Evolutionary conservation across 2,888 invertebrate species (phyloP), one percentile per base, ranked within the genome.

Genomic region (Drosophila tripunctata): DNA sequence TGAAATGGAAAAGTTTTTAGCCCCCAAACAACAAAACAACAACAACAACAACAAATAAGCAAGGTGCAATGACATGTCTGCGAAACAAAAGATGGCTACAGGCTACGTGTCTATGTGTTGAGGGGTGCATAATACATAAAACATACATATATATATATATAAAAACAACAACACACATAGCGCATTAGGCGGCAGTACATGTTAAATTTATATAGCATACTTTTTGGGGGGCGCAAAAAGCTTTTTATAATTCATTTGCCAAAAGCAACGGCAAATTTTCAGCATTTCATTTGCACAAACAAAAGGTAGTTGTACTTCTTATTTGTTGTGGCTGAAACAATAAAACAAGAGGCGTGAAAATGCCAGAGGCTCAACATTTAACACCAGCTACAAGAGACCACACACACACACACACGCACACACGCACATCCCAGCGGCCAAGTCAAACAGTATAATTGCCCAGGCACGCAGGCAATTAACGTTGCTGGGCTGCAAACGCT

Each of bases 311-410:
- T 40, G 70, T 12, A 43, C 14, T 14, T 33, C n/a, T 38, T 56
- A 21, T 15, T 43, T 22, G 60, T 43, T 61, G 58, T 31, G 33
- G 35, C 36, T 56, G 43, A 56, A 55, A 75, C 75, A 80, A 80
- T 84, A 66, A 85, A 82, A 70, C 50, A 65, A 40, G 54, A 73
- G 84, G 84, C 78, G 85, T 74, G 71, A 81, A 78, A 87, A 50
- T 67, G 85, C 87, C 82, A 61, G 36, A 58, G 87, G 87, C 66
- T 36, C 38, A 55, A 58, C 68, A 67, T 78, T 84, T 74, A 78
- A 74, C 83, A 67, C 69, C 77, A 77, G 65, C 70, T 63, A 62
- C 58, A 36, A 38, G 21, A 14, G n/a, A 45, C 50, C 52, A 44
- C 62, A 65, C 62, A 55, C 78, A 79, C 67, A 44, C n/a, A n/a